Base-by-base conservation (phyloP, 2,113 vertebrate genomes). In the Motacilla tschutschensis region DNA sequence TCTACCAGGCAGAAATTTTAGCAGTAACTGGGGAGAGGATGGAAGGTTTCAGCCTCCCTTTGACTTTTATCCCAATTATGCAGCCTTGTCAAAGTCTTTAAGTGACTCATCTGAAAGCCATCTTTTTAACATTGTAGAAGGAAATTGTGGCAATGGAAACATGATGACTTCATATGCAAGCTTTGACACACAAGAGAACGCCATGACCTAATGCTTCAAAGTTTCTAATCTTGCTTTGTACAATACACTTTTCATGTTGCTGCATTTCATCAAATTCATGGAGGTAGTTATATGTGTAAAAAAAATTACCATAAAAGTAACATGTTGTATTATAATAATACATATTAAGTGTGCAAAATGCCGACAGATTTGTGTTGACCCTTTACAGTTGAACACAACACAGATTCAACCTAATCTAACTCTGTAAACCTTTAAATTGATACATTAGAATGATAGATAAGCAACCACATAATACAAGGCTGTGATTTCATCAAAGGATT, bases 221-320 rank as follows among this genome's bases (percentile, higher is more conserved):
- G 70, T 89, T 94, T 88, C 92, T 66, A 87, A 94, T 94, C 87
- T 95, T 91, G 83, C 94, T 95, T 95, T 96, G 94, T 96, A 96
- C 83, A 96, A 97, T 94, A 97, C 94, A 89, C 95, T 95, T 96
- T 95, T 95, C 91, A 92, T 89, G 93, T 96, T 96, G 97, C 97
- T 97, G 98, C 98, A 96, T 97, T 97, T 97, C 97, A 97, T 97
- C 97, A 96, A 96, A 98, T 97, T 96, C 95, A 98, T 98, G 98
- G 98, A 99, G 98, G 98, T 99, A 99, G 98, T 98, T 97, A 96
- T 97, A 98, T 98, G 97, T 97, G 97, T 96, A 97, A 97, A 97
- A 96, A 97, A 97, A 96, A 95, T 96, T 96, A 97, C 96, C 96
- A 97, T 97, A 97, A 97, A 96, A 97, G 96, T 96, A 97, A 97